These are phyloP conservation scores for Sphenodon punctatus DNA, from an alignment of 2,797 vertebrate genomes.

Conservation along the genomic window DNA sequence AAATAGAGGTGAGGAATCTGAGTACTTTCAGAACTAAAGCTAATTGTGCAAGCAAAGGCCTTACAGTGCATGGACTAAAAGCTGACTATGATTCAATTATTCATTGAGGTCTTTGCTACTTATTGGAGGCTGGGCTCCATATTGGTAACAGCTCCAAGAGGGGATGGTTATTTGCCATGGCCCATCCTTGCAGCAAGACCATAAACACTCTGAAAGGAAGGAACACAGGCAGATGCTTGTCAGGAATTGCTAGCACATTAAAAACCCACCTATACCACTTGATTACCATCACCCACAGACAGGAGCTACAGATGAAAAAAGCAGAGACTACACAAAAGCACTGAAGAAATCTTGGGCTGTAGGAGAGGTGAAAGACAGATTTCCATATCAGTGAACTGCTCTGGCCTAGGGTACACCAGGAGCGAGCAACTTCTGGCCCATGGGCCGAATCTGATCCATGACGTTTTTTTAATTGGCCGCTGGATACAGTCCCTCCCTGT, in stretches of 20 bases:
- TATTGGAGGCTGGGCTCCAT: slow-evolving; percentile 31
- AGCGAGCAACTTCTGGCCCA: neutral
- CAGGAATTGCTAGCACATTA: neutral
- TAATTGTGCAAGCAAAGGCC: neutral
- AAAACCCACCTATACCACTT: slow-evolving; percentile 12
- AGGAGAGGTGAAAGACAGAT: neutral
- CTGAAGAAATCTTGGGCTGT: neutral
- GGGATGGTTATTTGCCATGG: neutral
- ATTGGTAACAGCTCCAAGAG: slow-evolving; percentile 28
- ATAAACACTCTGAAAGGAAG: slow-evolving; percentile 15
- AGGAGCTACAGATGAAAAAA: neutral
- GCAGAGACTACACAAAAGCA: accelerated
- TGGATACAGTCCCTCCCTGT: too few relatives aligned
- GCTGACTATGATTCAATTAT: slow-evolving; percentile 66
- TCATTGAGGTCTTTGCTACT: slow-evolving; percentile 50
- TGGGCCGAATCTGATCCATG: too few relatives aligned
- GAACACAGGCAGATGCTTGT: slow-evolving; percentile 15
- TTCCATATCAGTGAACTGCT: neutral
- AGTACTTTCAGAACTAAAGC: neutral
- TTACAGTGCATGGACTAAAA: slow-evolving; percentile 41
- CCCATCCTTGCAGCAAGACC: neutral
- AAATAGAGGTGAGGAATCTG: neutral
- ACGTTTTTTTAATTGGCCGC: too few relatives aligned
- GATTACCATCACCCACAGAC: neutral
- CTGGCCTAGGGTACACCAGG: neutral